Evolutionary conservation across 2,113 vertebrate genomes (phyloP).

Genomic region (Crotalus horridus): DNA sequence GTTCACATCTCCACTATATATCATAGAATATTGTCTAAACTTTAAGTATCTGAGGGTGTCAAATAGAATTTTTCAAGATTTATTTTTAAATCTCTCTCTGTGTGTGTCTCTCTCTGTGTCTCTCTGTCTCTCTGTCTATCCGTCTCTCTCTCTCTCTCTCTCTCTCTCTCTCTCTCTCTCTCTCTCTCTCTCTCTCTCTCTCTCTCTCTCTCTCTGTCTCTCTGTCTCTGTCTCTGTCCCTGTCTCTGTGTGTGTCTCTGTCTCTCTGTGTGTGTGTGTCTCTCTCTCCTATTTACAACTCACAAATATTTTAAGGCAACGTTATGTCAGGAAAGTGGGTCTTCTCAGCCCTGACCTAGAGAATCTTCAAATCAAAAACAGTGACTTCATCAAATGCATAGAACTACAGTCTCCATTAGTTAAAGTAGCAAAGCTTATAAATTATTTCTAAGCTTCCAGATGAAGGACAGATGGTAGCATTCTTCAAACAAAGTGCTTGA

Average conservation of each 20-base stretch:
- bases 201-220: too few species aligned
- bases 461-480: slow-evolving; percentile 39
- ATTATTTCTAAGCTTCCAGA: slow-evolving; percentile 34
- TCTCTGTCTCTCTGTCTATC: too few species aligned
- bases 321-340: neutral
- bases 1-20: neutral
- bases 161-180: too few species aligned
- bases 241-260: too few species aligned
- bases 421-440: slow-evolving; percentile 22
- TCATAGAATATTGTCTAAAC: slow-evolving; percentile 25
- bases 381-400: neutral
- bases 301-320: slow-evolving; percentile 17
- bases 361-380: slow-evolving; percentile 4
- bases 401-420: slow-evolving; percentile 31
- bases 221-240: too few species aligned
- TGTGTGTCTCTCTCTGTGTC: too few species aligned
- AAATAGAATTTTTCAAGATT: slow-evolving; percentile 32
- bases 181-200: neutral
- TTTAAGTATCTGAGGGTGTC: neutral
- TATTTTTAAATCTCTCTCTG: too few species aligned
- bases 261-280: neutral
- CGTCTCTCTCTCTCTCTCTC: too few species aligned
- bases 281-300: slow-evolving; percentile 20
- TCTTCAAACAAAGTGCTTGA: slow-evolving; percentile 35
- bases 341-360: slow-evolving; percentile 29